Evolutionary conservation across 1,140 invertebrate species (phyloP).

Genomic region (Drepana arcuata): DNA sequence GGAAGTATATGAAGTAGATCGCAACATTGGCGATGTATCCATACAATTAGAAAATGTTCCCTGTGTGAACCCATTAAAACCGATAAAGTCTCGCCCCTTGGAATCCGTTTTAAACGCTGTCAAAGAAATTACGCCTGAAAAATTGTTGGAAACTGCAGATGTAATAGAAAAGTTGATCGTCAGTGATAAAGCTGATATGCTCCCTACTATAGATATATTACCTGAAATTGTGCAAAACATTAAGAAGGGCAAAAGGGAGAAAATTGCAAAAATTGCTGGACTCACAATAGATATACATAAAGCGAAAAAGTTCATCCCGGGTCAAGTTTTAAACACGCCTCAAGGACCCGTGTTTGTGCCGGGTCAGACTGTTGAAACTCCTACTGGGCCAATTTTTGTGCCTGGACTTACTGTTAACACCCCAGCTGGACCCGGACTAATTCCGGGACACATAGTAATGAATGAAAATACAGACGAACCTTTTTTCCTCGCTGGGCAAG

Average conservation of each 20-base stretch:
- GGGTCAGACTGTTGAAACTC: constrained; percentile 81
- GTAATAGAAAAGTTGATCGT: constrained; percentile 73
- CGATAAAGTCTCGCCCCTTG: constrained; percentile 70
- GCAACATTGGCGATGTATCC: constrained; percentile 69
- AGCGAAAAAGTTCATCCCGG: constrained; percentile 77
- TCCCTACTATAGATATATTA: constrained; percentile 78
- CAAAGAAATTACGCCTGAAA: constrained; percentile 66
- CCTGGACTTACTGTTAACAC: constrained; percentile 82
- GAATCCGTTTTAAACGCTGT: constrained; percentile 67
- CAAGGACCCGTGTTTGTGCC: constrained; percentile 80
- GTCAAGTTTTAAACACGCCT: constrained; percentile 80
- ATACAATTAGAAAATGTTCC: constrained; percentile 75
- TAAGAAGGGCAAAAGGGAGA: constrained; percentile 72
- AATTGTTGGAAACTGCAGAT: constrained; percentile 73
- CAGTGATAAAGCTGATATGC: constrained; percentile 66
- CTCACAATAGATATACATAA: constrained; percentile 77
- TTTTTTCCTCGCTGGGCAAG: constrained; percentile 79
- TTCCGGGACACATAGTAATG: constrained; percentile 79
- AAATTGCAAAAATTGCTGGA: constrained; percentile 75
- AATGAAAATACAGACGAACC: constrained; percentile 73
- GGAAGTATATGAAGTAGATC: constrained; percentile 57
- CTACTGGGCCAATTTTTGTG: constrained; percentile 77
- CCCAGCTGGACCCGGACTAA: constrained; percentile 76
- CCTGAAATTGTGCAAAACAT: constrained; percentile 76
- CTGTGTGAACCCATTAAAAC: constrained; percentile 75